Evolutionary conservation across 2,888 invertebrate genomes (phyloP).

Genomic region (Tinea pellionella): DNA sequence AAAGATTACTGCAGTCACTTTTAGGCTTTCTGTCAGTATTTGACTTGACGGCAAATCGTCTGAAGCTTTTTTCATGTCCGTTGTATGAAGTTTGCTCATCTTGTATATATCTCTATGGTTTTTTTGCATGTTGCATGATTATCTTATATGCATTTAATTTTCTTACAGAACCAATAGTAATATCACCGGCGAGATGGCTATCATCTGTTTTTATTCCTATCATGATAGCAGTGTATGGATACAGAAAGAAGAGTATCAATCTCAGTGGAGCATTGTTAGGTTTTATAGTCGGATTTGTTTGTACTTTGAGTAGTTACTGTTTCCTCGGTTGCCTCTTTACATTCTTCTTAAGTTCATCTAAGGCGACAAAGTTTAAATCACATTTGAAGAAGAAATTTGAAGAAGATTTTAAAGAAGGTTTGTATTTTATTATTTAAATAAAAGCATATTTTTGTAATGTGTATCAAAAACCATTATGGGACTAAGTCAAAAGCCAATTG

Average conservation of each 20-base stretch:
- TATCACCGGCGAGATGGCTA: constrained; percentile 76
- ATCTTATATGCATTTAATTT: too few relatives aligned
- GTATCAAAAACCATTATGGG: too few relatives aligned
- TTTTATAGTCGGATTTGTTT: constrained; percentile 77
- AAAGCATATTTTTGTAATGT: neutral
- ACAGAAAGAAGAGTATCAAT: constrained; percentile 75
- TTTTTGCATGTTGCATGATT: too few relatives aligned
- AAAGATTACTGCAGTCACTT: too few relatives aligned
- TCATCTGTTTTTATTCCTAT: constrained; percentile 74
- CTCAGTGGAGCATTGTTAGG: constrained; percentile 79
- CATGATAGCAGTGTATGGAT: constrained; percentile 73
- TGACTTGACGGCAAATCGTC: too few relatives aligned
- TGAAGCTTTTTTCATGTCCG: too few relatives aligned
- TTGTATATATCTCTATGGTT: too few relatives aligned
- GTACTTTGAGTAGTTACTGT: constrained; percentile 82
- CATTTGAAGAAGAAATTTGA: constrained; percentile 77
- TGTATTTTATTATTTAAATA: neutral
- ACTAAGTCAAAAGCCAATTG: too few relatives aligned
- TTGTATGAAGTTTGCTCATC: too few relatives aligned
- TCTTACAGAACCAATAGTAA: constrained; percentile 66
- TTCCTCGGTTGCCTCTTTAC: constrained; percentile 78
- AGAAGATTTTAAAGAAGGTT: constrained; percentile 83
- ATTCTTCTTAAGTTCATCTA: constrained; percentile 85
- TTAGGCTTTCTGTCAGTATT: too few relatives aligned
- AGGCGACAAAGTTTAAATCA: constrained; percentile 81